Base-by-base conservation (phyloP, 2,888 invertebrate species). In the Quadriops clusia region DNA sequence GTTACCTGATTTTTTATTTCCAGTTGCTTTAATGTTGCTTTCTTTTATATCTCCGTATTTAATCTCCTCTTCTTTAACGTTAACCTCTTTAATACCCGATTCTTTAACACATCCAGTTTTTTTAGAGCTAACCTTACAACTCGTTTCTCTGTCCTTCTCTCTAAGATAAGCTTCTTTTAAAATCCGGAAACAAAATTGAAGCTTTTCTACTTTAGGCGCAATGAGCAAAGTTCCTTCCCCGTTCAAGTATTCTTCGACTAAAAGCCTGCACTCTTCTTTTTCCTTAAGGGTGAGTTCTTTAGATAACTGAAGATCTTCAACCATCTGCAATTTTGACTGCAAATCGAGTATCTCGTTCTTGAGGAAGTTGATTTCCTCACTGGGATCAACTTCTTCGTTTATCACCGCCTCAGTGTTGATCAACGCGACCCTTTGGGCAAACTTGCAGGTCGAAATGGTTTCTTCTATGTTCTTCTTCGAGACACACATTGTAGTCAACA, bases 361-460 rank as follows among this genome's bases (percentile, higher is more conserved):
- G 18, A 68, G 45, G 29, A 58, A 51, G n/a, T 47, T 42, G 34
- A 66, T 63, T 46, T 66, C 61, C 24, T 59, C 49, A 30, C 55
- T 50, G 2, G 64, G 54, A 43, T 65, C 60, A 12, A 39, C 34
- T 18, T 54, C 46, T 38, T 62, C 56, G 36, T 63, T 63, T 23
- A 63, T 47, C 11, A 51, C 51, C 4, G 63, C 59, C 29, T 65
- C 61, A 34, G 67, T 64, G 29, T 47, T 60, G 9, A 69, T 58
- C 22, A 64, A 42, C 3, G 67, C 63, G 3, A 69, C 69, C 38
- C 68, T 53, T 42, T 68, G 67, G 3, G 69, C 61, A 44, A 69
- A 70, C 48, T 62, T 60, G 41, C 68, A 69, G 15, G 68, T 68
- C 16, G 67, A 64, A 38, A 69, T 46, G 3, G 67, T 64, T 54